Conservation (phyloP, 2,888 invertebrate genomes). For the Gastrophysa polygoni region DNA sequence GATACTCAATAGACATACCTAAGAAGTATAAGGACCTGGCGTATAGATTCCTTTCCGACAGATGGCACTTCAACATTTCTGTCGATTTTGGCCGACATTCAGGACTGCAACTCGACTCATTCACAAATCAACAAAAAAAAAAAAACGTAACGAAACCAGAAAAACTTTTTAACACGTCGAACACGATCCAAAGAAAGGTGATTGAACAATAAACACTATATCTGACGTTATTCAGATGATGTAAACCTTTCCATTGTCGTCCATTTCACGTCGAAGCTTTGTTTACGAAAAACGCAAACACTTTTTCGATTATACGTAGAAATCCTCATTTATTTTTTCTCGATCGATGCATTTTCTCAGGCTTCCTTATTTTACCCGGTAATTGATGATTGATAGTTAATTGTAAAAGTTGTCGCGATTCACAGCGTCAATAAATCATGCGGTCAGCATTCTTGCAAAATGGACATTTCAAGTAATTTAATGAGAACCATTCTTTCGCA, state of each 20-base stretch:
- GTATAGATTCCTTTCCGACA: background rate
- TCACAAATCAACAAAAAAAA: background rate
- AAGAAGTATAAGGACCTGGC: slow-evolving; percentile 2
- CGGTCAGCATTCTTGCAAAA: slow-evolving; percentile 41
- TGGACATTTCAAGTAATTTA: slow-evolving; percentile 36
- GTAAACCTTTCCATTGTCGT: slow-evolving; percentile 26
- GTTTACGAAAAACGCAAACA: slow-evolving; percentile 16
- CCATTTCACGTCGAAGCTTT: slow-evolving; percentile 12
- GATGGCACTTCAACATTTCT: background rate
- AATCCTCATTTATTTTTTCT: slow-evolving; percentile 32
- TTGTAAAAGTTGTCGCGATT: slow-evolving; percentile 37
- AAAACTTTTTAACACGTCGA: background rate
- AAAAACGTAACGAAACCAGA: no score
- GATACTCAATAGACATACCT: slow-evolving; percentile 8
- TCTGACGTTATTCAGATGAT: slow-evolving; percentile 28
- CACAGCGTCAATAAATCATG: slow-evolving; percentile 38
- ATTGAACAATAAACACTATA: slow-evolving; percentile 17
- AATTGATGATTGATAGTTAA: slow-evolving; percentile 34
- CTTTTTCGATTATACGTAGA: slow-evolving; percentile 27
- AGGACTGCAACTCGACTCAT: background rate
- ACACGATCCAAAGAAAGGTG: slow-evolving; percentile 12
- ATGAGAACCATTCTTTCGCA: slow-evolving; percentile 40
- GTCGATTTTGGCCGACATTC: slow-evolving; percentile 8
- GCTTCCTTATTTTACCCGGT: slow-evolving; percentile 14
- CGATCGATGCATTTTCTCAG: slow-evolving; percentile 33